These are phyloP conservation scores for Pollenia amentaria DNA, from an alignment of 2,888 invertebrate genomes.

Conservation along the genomic window DNA sequence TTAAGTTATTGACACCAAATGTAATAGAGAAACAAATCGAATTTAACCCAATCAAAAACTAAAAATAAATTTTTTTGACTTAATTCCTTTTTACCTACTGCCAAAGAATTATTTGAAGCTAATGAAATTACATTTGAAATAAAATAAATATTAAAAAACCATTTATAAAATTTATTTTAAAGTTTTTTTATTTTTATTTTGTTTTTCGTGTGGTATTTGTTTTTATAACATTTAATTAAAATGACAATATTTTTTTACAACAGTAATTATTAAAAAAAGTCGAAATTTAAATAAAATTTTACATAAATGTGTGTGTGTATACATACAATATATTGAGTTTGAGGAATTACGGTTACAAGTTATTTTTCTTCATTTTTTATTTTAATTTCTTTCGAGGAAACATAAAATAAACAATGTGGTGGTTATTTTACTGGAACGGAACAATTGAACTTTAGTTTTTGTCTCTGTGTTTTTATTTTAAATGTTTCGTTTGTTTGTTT, in stretches of 20 bases:
- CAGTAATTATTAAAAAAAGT: conserved; percentile 66
- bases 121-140: not conserved
- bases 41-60: too few relatives aligned
- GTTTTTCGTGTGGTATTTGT: conserved; percentile 70
- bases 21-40: too few relatives aligned
- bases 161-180: conserved; percentile 54
- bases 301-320: conserved; percentile 56
- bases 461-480: conserved; percentile 70
- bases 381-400: conserved; percentile 58
- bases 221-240: conserved; percentile 74
- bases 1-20: too few relatives aligned
- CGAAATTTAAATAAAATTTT: conserved; percentile 57
- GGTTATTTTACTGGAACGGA: conserved; percentile 76
- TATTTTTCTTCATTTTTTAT: conserved; percentile 34
- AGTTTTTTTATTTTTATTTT: conserved; percentile 74
- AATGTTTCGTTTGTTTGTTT: conserved; percentile 70
- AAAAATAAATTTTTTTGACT: too few relatives aligned
- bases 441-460: conserved; percentile 77
- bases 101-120: too few relatives aligned
- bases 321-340: conserved; percentile 72
- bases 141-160: not conserved
- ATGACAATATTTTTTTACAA: conserved; percentile 73
- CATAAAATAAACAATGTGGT: conserved; percentile 60
- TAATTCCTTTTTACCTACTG: too few relatives aligned
- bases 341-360: conserved; percentile 73